Percentiles rank a stretch among this genome's conserved stretches.
phyloP scores from a whole-genome alignment of 2,888 invertebrate species.

The Boloria euphrosyne region DNA sequence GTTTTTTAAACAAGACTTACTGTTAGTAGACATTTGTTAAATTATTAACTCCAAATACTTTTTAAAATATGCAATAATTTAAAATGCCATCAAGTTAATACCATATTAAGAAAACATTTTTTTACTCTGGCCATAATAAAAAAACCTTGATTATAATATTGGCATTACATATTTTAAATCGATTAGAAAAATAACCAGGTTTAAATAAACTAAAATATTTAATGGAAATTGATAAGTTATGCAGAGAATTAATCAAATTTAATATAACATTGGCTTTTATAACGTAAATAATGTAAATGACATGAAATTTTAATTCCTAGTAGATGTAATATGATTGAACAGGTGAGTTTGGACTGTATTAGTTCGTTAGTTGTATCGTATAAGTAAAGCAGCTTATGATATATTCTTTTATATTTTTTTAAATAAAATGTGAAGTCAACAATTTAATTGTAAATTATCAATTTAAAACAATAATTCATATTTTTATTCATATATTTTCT shows the following conservation, averaged over 20 bases:
- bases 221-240: constrained; percentile 17
- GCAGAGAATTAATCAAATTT: background rate
- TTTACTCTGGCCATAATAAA: no score
- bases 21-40: background rate
- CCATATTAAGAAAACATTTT: no score
- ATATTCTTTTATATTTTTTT: constrained; percentile 1
- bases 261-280: constrained; percentile 7
- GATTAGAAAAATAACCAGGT: no score
- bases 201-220: background rate
- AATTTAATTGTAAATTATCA: constrained; percentile 3
- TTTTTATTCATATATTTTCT: no score
- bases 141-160: no score
- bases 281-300: constrained; percentile 23
- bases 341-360: constrained; percentile 28
- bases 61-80: no score
- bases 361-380: constrained; percentile 23
- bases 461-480: no score
- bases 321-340: constrained; percentile 25
- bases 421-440: background rate
- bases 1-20: constrained; percentile 5
- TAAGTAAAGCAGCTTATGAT: constrained; percentile 29
- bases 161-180: no score
- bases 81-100: no score
- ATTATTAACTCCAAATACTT: no score
- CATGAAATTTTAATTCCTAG: constrained; percentile 34